Evolutionary conservation across 1,140 invertebrate genomes (phyloP).

Genomic region (Mactra quadrangularis): DNA sequence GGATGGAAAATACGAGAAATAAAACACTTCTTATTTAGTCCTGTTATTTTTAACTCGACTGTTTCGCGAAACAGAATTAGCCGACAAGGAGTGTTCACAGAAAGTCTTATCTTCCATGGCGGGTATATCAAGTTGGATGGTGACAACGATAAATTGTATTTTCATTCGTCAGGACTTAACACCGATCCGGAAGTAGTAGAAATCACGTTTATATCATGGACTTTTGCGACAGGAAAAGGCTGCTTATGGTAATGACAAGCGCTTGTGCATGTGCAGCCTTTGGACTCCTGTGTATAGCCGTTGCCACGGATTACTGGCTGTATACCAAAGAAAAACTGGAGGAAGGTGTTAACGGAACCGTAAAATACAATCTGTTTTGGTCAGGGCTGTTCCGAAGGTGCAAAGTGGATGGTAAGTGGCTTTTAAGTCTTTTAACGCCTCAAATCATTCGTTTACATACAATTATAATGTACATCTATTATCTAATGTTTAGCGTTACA

Average conservation of each 20-base stretch:
- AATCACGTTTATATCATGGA: conserved; percentile 75
- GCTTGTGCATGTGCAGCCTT: conserved; percentile 82
- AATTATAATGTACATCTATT: too few relatives aligned
- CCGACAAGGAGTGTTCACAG: neutral
- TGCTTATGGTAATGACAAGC: conserved; percentile 82
- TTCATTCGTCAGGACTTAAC: conserved; percentile 11
- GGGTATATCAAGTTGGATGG: neutral
- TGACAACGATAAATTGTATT: neutral
- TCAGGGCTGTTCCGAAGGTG: conserved; percentile 82
- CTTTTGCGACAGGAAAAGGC: conserved; percentile 80
- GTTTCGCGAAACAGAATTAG: neutral
- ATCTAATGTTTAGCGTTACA: too few relatives aligned
- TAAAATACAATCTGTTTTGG: conserved; percentile 76
- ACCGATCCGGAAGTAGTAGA: conserved; percentile 14
- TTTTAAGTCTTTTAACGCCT: neutral
- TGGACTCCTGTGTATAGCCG: conserved; percentile 81
- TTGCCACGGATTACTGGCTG: conserved; percentile 83
- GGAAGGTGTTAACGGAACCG: conserved; percentile 68
- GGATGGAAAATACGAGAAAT: neutral
- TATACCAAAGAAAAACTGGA: conserved; percentile 76
- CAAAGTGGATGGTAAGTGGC: conserved; percentile 74
- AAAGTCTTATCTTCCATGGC: neutral
- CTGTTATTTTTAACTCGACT: neutral
- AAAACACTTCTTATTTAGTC: neutral
- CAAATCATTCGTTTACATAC: too few relatives aligned